Percentiles rank a stretch among this genome's conserved stretches.
These are phyloP conservation scores for Perdita meconis DNA, from an alignment of 2,888 invertebrate species.

Conservation along the genomic window DNA sequence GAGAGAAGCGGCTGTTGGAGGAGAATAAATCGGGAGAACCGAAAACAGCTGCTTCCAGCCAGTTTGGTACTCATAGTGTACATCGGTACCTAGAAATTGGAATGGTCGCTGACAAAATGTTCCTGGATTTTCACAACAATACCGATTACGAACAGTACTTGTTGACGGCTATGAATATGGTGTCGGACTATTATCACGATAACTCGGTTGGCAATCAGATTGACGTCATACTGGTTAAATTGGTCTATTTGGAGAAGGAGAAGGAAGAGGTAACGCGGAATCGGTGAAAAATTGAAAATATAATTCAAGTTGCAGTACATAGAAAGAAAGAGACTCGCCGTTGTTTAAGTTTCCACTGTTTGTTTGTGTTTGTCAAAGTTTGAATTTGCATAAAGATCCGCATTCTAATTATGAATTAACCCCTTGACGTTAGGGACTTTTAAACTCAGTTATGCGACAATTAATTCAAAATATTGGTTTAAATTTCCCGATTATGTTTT, in stretches of 20 bases:
- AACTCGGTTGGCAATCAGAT: conserved; percentile 95
- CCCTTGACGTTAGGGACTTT: too few species aligned
- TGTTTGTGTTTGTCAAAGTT: too few species aligned
- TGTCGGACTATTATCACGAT: conserved; percentile 91
- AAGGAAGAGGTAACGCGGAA: conserved; percentile 84
- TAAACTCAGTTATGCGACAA: too few species aligned
- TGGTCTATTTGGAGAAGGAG: conserved; percentile 90
- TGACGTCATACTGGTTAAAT: conserved; percentile 93
- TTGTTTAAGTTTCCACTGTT: too few species aligned
- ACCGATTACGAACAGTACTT: conserved; percentile 93
- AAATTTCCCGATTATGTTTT: too few species aligned
- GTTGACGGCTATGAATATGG: conserved; percentile 96
- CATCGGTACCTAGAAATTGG: conserved; percentile 93
- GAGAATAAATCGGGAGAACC: conserved; percentile 27
- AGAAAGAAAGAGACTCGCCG: too few species aligned
- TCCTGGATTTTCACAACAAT: conserved; percentile 92
- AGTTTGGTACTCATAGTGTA: conserved; percentile 83
- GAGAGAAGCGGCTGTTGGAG: conserved; percentile 76
- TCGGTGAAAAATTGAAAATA: neutral
- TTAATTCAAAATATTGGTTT: too few species aligned
- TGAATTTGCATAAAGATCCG: too few species aligned
- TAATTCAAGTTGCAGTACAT: too few species aligned
- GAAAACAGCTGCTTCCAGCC: conserved; percentile 71
- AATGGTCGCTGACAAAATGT: conserved; percentile 93
- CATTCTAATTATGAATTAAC: too few species aligned